Percentiles rank a stretch among this genome's conserved stretches.
phyloP scores from a whole-genome alignment of 1,140 invertebrate genomes.

The Drosophila oshimai region DNA sequence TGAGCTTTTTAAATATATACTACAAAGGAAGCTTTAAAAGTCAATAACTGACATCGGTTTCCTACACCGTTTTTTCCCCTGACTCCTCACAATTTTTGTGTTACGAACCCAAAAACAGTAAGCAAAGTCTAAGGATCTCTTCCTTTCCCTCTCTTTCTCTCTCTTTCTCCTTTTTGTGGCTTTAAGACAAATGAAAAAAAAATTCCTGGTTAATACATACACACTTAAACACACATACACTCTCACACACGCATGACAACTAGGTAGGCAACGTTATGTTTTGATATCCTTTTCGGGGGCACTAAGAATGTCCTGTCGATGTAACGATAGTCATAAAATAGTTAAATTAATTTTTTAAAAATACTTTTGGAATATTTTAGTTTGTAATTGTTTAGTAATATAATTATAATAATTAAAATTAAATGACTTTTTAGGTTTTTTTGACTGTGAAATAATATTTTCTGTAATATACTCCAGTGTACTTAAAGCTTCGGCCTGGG shows the following conservation, averaged over 20 bases:
- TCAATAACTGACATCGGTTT: neutral
- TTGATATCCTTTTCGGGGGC: neutral
- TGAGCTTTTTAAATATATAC: neutral
- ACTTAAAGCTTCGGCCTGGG: neutral
- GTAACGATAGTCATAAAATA: neutral
- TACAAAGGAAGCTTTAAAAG: neutral
- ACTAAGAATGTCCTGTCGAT: too few species aligned
- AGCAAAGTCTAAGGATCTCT: constrained; percentile 1
- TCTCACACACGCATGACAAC: constrained; percentile 9
- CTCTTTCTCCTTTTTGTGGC: constrained; percentile 5
- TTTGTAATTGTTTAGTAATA: too few species aligned
- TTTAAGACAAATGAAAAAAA: constrained; percentile 50
- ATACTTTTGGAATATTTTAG: too few species aligned
- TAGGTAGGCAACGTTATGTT: constrained; percentile 5
- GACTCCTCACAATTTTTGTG: neutral
- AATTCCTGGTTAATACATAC: constrained; percentile 12
- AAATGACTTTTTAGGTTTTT: neutral
- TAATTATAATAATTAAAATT: too few species aligned
- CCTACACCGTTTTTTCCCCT: neutral
- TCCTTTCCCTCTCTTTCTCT: neutral
- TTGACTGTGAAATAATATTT: neutral
- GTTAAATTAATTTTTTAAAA: too few species aligned
- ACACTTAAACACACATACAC: neutral
- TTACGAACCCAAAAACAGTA: neutral
- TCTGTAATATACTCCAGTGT: neutral